These are phyloP conservation scores for Spisula solida DNA, from an alignment of 2,888 invertebrate genomes.

Conservation along the genomic window DNA sequence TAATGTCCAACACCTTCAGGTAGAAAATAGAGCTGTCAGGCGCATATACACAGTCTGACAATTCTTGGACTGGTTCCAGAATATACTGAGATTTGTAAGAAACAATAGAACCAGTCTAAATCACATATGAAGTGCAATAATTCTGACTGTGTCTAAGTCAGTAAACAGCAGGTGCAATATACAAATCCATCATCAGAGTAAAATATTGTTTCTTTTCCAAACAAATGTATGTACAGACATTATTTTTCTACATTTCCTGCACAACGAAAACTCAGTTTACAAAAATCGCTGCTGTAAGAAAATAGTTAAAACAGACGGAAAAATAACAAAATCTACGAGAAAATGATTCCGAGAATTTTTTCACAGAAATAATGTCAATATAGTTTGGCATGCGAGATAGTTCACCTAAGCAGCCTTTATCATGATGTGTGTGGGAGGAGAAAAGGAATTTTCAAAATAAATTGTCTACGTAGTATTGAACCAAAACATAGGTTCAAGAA, in stretches of 20 bases:
- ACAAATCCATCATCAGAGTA: neutral
- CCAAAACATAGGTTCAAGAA: neutral
- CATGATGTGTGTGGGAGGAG: neutral
- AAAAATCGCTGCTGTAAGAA: neutral
- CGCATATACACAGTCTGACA: constrained; percentile 41
- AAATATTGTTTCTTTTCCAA: neutral
- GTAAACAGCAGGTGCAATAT: neutral
- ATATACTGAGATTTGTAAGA: constrained; percentile 27
- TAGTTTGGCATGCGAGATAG: neutral
- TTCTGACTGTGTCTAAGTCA: neutral
- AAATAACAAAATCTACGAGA: neutral
- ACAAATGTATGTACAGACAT: neutral
- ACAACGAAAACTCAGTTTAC: neutral
- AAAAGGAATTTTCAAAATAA: constrained; percentile 7
- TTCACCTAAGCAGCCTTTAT: neutral
- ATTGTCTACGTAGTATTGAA: neutral
- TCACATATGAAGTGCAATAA: neutral
- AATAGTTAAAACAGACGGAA: neutral
- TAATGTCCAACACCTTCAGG: constrained; percentile 29
- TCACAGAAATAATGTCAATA: constrained; percentile 5
- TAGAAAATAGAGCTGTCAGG: constrained; percentile 28
- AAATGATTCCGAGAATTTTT: neutral
- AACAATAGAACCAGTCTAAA: constrained; percentile 34
- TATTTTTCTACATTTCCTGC: neutral
- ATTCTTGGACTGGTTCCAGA: constrained; percentile 39